A percentile compares a stretch with the other conserved stretches of the same genome.
Conservation (phyloP, 1,140 invertebrate genomes). For the Teleopsis dalmanni region DNA sequence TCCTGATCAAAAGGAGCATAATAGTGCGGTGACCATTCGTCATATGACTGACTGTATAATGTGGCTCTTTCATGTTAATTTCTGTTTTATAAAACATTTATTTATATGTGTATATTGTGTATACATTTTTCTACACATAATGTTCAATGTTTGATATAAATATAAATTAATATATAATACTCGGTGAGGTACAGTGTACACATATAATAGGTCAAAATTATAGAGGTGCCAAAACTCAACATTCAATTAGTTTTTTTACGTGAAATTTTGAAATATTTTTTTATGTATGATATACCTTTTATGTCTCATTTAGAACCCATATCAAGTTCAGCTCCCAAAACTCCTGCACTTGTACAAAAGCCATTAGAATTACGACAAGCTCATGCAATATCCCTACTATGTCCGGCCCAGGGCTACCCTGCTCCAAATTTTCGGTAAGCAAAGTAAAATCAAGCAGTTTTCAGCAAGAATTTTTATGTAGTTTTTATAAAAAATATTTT, state of each 20-base stretch:
- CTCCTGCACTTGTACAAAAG: conserved; percentile 42
- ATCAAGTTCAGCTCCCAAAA: conserved; percentile 16
- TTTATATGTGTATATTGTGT: too few species aligned
- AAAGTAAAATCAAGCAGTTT: not conserved
- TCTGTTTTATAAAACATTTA: too few species aligned
- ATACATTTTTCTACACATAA: too few species aligned
- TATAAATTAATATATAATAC: too few species aligned
- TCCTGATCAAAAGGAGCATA: too few species aligned
- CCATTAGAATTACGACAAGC: conserved; percentile 41
- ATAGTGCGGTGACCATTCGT: too few species aligned
- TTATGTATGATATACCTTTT: not conserved
- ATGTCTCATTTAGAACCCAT: conserved; percentile 15
- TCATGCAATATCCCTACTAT: conserved; percentile 50
- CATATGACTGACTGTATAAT: too few species aligned
- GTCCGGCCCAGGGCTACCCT: conserved; percentile 55
- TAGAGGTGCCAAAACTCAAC: not conserved
- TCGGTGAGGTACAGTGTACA: too few species aligned
- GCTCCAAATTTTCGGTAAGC: conserved; percentile 15
- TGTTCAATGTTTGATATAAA: too few species aligned
- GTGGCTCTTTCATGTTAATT: too few species aligned
- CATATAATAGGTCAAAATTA: too few species aligned
- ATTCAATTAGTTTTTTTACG: not conserved
- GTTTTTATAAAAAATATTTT: not conserved
- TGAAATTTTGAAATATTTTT: not conserved
- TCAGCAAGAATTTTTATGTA: not conserved